Conservation (phyloP, 2,888 invertebrate genomes). For the Drosophila dives region DNA sequence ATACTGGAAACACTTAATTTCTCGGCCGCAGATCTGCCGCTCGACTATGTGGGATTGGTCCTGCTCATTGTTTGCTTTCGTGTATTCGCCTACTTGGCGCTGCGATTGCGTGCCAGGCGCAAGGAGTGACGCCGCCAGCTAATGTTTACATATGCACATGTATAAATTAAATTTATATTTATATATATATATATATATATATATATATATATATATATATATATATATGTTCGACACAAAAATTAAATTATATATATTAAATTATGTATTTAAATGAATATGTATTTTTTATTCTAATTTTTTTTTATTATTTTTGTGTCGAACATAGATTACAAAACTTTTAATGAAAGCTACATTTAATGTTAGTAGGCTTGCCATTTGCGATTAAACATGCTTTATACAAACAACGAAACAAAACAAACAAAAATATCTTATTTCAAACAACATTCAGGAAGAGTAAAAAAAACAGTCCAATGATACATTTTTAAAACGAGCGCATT, state of each 20-base stretch:
- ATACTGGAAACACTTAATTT: conserved; percentile 93
- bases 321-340: conserved; percentile 27
- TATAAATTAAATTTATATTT: conserved; percentile 8
- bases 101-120: conserved; percentile 89
- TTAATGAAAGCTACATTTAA: conserved; percentile 19
- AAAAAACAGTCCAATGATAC: no score
- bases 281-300: conserved; percentile 31
- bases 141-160: conserved; percentile 13
- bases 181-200: neutral
- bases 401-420: conserved; percentile 4
- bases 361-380: conserved; percentile 34
- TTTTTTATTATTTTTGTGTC: conserved; percentile 42
- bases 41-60: conserved; percentile 90
- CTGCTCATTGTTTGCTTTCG: conserved; percentile 91
- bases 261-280: conserved; percentile 7
- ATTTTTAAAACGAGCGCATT: conserved; percentile 21
- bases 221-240: neutral
- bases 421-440: neutral
- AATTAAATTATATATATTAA: neutral
- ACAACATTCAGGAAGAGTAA: neutral
- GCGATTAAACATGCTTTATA: conserved; percentile 38
- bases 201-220: conserved; percentile 18
- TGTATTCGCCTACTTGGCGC: conserved; percentile 90
- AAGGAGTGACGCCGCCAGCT: conserved; percentile 84
- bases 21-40: conserved; percentile 88